These are phyloP conservation scores for Drosophila pachea DNA, from an alignment of 1,140 invertebrate species.

Conservation along the genomic window DNA sequence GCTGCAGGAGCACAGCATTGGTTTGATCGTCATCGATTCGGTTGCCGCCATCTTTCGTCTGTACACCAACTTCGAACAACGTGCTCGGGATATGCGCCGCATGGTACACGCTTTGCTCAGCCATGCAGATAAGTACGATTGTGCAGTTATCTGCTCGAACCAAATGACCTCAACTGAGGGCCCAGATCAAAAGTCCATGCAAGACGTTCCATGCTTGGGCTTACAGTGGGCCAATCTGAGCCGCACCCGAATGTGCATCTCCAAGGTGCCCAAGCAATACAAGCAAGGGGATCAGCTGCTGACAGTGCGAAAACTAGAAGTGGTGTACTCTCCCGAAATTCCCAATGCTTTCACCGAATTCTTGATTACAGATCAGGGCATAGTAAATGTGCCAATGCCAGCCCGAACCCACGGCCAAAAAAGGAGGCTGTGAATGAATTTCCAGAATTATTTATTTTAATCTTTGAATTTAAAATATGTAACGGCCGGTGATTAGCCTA, in stretches of 20 bases:
- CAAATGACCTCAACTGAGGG: slow-evolving; percentile 81
- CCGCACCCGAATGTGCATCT: slow-evolving; percentile 82
- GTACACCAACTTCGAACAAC: slow-evolving; percentile 81
- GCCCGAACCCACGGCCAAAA: background rate
- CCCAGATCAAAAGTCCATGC: slow-evolving; percentile 35
- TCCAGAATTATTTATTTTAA: slow-evolving; percentile 57
- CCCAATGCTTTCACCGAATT: slow-evolving; percentile 73
- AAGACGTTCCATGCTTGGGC: slow-evolving; percentile 81
- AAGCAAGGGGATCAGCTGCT: slow-evolving; percentile 53
- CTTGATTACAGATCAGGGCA: slow-evolving; percentile 62
- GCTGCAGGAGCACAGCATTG: slow-evolving; percentile 80
- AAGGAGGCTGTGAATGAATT: slow-evolving; percentile 33
- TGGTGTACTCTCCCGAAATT: slow-evolving; percentile 79
- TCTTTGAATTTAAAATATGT: slow-evolving; percentile 63
- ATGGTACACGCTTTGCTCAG: slow-evolving; percentile 82
- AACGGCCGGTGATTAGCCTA: slow-evolving; percentile 23
- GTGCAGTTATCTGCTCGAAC: slow-evolving; percentile 86
- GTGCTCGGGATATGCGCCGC: slow-evolving; percentile 82
- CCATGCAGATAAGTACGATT: slow-evolving; percentile 80
- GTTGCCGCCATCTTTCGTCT: slow-evolving; percentile 86
- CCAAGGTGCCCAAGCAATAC: slow-evolving; percentile 71
- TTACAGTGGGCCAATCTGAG: slow-evolving; percentile 85
- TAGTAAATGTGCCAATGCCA: slow-evolving; percentile 57
- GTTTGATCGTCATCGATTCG: slow-evolving; percentile 87
- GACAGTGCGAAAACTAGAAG: slow-evolving; percentile 67